These are phyloP conservation scores for Cephalotes varians DNA, from an alignment of 2,888 invertebrate genomes.

Conservation along the genomic window DNA sequence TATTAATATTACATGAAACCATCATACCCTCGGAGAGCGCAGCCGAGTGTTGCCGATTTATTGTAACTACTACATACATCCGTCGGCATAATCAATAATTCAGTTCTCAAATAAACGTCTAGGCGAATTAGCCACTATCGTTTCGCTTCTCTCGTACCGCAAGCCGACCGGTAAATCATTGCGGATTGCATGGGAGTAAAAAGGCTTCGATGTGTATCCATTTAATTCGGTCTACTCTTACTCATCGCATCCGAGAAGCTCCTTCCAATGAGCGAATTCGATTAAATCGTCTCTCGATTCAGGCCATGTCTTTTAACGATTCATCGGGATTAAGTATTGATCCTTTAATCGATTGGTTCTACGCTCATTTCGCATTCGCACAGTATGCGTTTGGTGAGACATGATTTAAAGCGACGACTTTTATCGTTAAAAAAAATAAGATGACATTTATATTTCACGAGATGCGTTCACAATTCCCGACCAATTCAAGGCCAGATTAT, in stretches of 20 bases:
- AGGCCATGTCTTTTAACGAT: slow-evolving; percentile 13
- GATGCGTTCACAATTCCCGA: neutral
- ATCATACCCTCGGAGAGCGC: slow-evolving; percentile 45
- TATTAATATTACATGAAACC: slow-evolving; percentile 65
- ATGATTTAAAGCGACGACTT: neutral
- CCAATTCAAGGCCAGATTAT: slow-evolving; percentile 15
- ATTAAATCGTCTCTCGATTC: slow-evolving; percentile 40
- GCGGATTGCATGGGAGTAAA: slow-evolving; percentile 34
- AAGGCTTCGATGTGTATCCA: slow-evolving; percentile 45
- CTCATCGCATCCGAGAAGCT: slow-evolving; percentile 25
- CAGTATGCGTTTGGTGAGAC: neutral
- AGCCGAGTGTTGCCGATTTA: slow-evolving; percentile 54
- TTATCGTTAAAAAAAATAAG: slow-evolving; percentile 1
- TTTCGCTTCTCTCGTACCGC: slow-evolving; percentile 35
- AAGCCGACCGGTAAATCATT: slow-evolving; percentile 46
- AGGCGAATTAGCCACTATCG: slow-evolving; percentile 53
- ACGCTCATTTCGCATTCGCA: neutral
- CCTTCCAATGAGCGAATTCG: slow-evolving; percentile 36
- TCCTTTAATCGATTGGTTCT: slow-evolving; percentile 24
- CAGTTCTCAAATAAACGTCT: slow-evolving; percentile 55
- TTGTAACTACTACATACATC: slow-evolving; percentile 45
- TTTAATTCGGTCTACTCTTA: slow-evolving; percentile 47
- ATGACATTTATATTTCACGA: neutral
- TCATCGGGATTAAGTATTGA: slow-evolving; percentile 18
- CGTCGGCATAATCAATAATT: slow-evolving; percentile 55